A percentile compares a stretch with the other conserved stretches of the same genome.
These are phyloP conservation scores for Hypocryptadius cinnamomeus DNA, from an alignment of 2,113 vertebrate species.

Conservation along the genomic window DNA sequence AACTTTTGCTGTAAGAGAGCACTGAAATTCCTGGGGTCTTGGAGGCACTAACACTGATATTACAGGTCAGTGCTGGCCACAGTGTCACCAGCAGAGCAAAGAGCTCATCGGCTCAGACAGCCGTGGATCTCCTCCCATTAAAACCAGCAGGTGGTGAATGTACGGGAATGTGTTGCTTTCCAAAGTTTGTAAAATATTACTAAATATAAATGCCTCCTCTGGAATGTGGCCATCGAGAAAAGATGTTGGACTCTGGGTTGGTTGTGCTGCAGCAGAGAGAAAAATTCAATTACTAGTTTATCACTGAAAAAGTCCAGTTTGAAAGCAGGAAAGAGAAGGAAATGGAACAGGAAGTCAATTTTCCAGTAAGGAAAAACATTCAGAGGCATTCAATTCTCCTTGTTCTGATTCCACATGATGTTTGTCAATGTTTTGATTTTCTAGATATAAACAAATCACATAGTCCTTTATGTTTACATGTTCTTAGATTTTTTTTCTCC, in stretches of 20 bases:
- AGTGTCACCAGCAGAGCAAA: background rate
- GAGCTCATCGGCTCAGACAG: background rate
- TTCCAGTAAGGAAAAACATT: background rate
- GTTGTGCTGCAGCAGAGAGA: background rate
- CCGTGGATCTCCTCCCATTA: background rate
- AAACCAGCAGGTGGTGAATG: background rate
- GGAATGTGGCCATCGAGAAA: background rate
- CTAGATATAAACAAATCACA: background rate
- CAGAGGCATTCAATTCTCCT: background rate
- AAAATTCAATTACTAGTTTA: background rate
- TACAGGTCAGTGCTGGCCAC: background rate
- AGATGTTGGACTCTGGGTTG: background rate
- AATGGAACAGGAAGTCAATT: background rate
- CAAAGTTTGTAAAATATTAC: background rate
- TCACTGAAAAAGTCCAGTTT: background rate
- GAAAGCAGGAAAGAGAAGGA: background rate
- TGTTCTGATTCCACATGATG: background rate
- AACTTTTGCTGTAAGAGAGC: background rate
- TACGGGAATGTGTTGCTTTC: background rate
- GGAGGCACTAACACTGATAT: background rate
- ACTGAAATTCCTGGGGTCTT: background rate
- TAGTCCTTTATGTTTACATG: background rate
- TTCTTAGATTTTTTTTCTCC: background rate
- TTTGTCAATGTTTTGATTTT: background rate
- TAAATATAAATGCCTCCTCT: background rate